Evolutionary conservation across 2,797 vertebrate species (phyloP), one percentile per base, ranked within the genome.

Genomic region (Limnodromus scolopaceus): DNA sequence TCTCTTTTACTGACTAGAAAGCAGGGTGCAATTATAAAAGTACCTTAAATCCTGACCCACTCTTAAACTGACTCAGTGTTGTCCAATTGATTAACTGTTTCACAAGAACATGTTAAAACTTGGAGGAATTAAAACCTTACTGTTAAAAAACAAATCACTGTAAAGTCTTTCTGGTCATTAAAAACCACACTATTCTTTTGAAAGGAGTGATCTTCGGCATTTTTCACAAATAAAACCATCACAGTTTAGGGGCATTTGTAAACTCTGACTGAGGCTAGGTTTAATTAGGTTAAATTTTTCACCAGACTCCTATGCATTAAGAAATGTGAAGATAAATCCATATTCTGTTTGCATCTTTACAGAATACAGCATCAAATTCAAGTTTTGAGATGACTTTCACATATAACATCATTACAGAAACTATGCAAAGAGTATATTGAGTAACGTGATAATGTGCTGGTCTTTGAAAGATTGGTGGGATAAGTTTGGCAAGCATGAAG

Each of bases 71-170:
- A 84, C 61, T 91, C 83, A 72, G 3, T 23, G 39, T 39, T 71
- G 18, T 82, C 64, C 48, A n/a, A 71, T 43, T 0, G 8, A 95
- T 91, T 28, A 94, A 85, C 51, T 48, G 28, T 46, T 80, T 68
- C 78, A 80, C 18, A 88, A 88, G 60, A 95, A 70, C 68, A 36
- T 53, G 54, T 72, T 88, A 91, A 94, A 81, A 79, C 58, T 46
- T 65, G 57, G 69, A 95, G 66, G 39, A 93, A 81, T 77, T n/a
- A 70, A 86, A 93, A 78, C 2, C 10, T 58, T 68, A 22, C n/a
- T 53, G n/a, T 57, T 65, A 70, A 88, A 93, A 88, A 68, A 0
- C 17, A 41, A 13, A 18, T 79, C n/a, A 18, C 36, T 90, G 49
- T 32, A 79, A 87, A 87, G 55, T 28, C 34, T 86, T 30, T 20